Evolutionary conservation across 2,797 vertebrate species (phyloP), one percentile per base, ranked within the genome.

Genomic region (Melanotaenia nigrans): DNA sequence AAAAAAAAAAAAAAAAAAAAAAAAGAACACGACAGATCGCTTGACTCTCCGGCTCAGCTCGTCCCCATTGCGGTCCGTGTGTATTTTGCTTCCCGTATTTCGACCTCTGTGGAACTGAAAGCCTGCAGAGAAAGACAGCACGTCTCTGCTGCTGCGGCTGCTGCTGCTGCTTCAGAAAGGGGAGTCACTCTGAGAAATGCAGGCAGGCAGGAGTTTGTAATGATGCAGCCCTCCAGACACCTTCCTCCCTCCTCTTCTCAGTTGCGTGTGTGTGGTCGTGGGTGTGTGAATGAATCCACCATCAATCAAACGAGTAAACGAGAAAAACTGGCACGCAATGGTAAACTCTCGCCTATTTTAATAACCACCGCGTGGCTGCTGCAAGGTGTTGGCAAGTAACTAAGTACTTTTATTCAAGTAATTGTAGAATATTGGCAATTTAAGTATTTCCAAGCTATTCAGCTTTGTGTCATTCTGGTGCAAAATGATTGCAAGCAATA

Each of bases 161-260:
- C 61, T 65, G 38, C 13, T 3, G 38, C 38, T 74, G 78, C 65
- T 78, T 59, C 79, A 68, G 69, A 61, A 87, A 88, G 86, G 79
- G 88, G 87, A 78, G 86, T 73, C 13, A 65, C 69, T 82, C 63
- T 35, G 81, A 55, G 61, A 68, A 76, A 85, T 68, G 79, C 64
- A 79, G 73, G 69, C 86, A 79, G 77, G 45, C 42, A 78, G 77
- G 79, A 85, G 85, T 86, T 87, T 72, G 84, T 38, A 65, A 13
- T 77, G 84, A 86, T 88, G 90, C 85, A 83, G 84, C 38, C n/a
- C 28, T 58, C 24, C 65, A 36, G n/a, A 56, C 70, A 76, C 73
- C 66, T 80, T 77, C 81, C 65, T 77, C 76, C 66, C 81, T 75
- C n/a, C 53, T 55, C 56, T 24, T 32, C 53, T 22, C 18, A 18